Evolutionary conservation across 1,140 invertebrate genomes (phyloP), one percentile per base, ranked within the genome.

Genomic region (Neoseiulus cucumeris): DNA sequence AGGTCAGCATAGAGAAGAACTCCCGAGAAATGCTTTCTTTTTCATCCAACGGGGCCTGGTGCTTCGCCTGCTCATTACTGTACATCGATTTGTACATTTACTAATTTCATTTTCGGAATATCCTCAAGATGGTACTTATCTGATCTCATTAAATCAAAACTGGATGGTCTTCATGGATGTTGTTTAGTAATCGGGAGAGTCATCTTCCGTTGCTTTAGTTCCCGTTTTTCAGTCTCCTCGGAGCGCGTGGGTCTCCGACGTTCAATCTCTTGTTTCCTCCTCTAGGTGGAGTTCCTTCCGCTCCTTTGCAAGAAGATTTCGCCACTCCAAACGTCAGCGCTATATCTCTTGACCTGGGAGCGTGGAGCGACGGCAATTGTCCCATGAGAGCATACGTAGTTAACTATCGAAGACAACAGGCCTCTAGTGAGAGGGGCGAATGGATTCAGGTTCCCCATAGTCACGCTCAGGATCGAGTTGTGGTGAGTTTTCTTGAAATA

Each of bases 331-430:
- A 79, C 70, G 84, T 83, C 4, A 87, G 85, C 0, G 84, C 82
- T 12, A 79, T 87, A 5, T 75, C 82, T 6, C 76, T 89, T 1
- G 79, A 84, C 42, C 75, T 89, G 7, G 82, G 82, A 68, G 79
- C 83, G 2, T 89, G 87, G 86, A 82, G 83, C 1, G 84, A 86
- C 69, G 85, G 85, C 65, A 85, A 85, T 1, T 89, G 87, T 72
- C 83, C 85, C 0, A 82, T 90, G 42, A 72, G 81, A 14, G 84
- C 82, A 72, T 89, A 86, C 72, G 81, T 84, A 18, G 78, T 89
- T 39, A 83, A 85, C 70, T 88, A 89, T 74, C 79, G 80, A 65
- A 80, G 79, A 18, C 74, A 79, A n/a, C 75, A 76, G 55, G 78
- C 51, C 2, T 25, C 51, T 20, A 59, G 22, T 25, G 51, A 59